A percentile compares a stretch with the other conserved stretches of the same genome.
phyloP scores from a whole-genome alignment of 1,140 invertebrate species.

The Diachasma alloeum region DNA sequence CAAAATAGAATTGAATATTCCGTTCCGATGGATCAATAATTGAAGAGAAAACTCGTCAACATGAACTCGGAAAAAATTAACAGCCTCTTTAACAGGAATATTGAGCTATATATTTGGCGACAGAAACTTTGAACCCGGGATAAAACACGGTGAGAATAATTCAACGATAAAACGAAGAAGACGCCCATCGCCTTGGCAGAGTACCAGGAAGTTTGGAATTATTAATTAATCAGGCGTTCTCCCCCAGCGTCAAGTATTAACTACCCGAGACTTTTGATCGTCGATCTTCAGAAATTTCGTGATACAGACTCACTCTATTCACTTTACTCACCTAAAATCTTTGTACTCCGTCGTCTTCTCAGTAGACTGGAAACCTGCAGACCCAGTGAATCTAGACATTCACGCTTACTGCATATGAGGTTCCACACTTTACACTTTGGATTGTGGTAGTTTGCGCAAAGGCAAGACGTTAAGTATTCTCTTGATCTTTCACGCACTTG shows the following conservation, averaged over 20 bases:
- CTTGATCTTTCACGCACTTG: neutral
- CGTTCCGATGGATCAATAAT: too few relatives aligned
- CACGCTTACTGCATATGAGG: neutral
- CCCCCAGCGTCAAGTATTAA: neutral
- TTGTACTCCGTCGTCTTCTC: neutral
- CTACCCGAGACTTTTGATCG: neutral
- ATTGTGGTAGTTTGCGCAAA: neutral
- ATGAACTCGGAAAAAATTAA: too few relatives aligned
- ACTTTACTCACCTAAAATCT: neutral
- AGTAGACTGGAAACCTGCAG: neutral
- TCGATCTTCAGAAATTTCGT: neutral
- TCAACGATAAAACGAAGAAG: neutral
- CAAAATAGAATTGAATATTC: too few relatives aligned
- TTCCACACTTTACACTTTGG: neutral
- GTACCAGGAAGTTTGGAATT: neutral
- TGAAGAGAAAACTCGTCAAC: neutral
- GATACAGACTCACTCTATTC: neutral
- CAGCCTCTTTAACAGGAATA: neutral
- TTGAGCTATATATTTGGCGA: neutral
- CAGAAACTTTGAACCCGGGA: neutral
- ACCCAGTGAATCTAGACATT: neutral
- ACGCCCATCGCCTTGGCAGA: neutral
- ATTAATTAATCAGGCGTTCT: neutral
- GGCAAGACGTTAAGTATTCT: neutral
- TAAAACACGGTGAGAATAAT: neutral